Percentiles rank a stretch among this genome's conserved stretches.
Evolutionary conservation across 2,113 vertebrate genomes (phyloP).

Genomic region (Podilymbus podiceps): DNA sequence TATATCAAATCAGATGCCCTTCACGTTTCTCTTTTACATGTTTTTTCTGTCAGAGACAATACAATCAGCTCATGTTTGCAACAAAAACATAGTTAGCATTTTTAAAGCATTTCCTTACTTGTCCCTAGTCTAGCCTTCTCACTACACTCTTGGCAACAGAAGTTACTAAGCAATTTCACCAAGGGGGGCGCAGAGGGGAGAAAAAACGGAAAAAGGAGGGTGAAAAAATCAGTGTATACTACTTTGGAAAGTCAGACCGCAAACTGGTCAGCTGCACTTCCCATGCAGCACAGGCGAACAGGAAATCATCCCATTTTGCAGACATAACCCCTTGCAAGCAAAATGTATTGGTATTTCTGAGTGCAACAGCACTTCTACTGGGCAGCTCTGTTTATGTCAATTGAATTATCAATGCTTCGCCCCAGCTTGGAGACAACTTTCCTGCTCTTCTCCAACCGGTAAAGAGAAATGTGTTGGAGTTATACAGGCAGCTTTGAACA

Average conservation of each 20-base stretch:
- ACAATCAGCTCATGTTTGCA: neutral
- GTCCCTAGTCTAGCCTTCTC: neutral
- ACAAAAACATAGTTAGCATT: neutral
- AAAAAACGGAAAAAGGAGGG: too few species aligned
- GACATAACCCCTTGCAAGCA: neutral
- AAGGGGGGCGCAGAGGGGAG: too few species aligned
- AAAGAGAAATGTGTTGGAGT: neutral
- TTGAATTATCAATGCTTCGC: neutral
- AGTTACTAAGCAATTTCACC: neutral
- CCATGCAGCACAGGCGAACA: neutral
- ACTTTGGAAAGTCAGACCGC: neutral
- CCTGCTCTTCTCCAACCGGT: neutral
- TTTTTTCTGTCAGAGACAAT: conserved; percentile 13
- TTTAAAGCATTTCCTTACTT: neutral
- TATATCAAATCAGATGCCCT: neutral
- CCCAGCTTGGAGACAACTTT: neutral
- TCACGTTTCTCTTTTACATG: neutral
- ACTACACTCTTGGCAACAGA: neutral
- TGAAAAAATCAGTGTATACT: neutral
- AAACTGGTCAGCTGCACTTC: neutral
- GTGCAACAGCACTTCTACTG: neutral
- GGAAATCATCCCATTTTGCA: neutral
- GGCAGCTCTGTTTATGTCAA: neutral
- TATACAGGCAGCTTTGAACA: neutral
- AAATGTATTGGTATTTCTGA: neutral